Evolutionary conservation across 2,113 vertebrate species (phyloP), one percentile per base, ranked within the genome.

Genomic region (Spea bombifrons): DNA sequence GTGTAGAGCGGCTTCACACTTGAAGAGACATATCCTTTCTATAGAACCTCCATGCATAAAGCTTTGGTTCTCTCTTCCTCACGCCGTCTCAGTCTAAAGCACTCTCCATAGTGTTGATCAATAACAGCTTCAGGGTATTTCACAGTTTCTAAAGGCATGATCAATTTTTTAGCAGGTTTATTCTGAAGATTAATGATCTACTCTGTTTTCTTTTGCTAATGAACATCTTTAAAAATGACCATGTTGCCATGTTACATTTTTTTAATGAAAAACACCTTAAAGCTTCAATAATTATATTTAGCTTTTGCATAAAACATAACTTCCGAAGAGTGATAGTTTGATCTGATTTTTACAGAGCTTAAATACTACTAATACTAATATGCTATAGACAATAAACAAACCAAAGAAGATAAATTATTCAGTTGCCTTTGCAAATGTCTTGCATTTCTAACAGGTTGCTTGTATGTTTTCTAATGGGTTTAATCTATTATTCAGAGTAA

Each of bases 161-260:
- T 91, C 86, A 89, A 73, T 91, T 88, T 87, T 59, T 5, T 66
- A 84, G 73, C 46, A 87, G 84, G 69, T 84, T 89, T 83, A 86
- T 61, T 82, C 81, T 81, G 73, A 75, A 86, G 78, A 84, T 85
- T 89, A 85, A 87, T 88, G 85, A 86, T 87, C 61, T 83, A 65
- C 77, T 78, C 46, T 76, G 83, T 71, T 85, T 88, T 85, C 50
- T 84, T 87, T 86, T 53, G 80, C 61, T 89, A 88, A 88, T 85
- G 80, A 88, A 82, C 45, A 46, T 73, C 57, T 77, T 71, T 79
- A 67, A 79, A 75, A 75, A 69, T 82, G 52, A 83, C 50, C 5
- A 47, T 76, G 77, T 4, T 76, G 5, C 5, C 81, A 44, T 84
- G 81, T 85, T 84, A 48, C 63, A 73, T 55, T 73, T 63, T 84